Evolutionary conservation across 2,113 vertebrate species (phyloP), one percentile per base, ranked within the genome.

Genomic region (Cyprinodon tularosa): DNA sequence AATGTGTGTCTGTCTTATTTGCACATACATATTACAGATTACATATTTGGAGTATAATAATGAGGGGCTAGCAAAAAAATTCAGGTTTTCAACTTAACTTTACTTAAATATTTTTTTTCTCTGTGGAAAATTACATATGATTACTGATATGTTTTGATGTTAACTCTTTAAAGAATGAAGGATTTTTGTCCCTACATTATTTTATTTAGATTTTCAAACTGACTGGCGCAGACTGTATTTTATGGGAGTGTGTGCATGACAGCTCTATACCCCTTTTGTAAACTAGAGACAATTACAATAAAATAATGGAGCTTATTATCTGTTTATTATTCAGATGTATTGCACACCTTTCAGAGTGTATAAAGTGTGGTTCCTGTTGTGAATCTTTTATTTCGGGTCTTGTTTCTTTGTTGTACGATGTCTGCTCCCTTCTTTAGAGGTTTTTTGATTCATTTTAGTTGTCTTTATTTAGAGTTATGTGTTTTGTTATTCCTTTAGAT

Each of bases 171-270:
- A 40, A 42, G 69, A 84, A 57, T 83, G 72, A 75, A 82, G 61
- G 15, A 73, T 36, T 47, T 11, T 48, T n/a, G 6, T n/a, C 9
- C 20, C 17, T n/a, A 20, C 50, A 57, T n/a, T 73, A 45, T 67
- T 44, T 65, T 64, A 40, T 65, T 80, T 68, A 74, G 71, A 79
- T 77, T 83, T 85, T 72, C 22, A 84, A 79, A 83, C 38, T 4
- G 47, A 87, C 61, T 60, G 82, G 71, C 80, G 85, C 71, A 71
- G 65, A 67, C n/a, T 47, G 70, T 69, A 20, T 67, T 70, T 42
- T 63, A 59, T 74, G 71, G 68, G 12, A 75, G 64, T 82, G 74
- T 66, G 76, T 22, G 62, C 38, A 64, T 90, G 75, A 82, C 66
- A 81, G 45, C 38, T 77, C 50, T 57, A 29, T 29, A 29, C 29